These are phyloP conservation scores for Pipistrellus nathusii DNA, from an alignment of 2,797 vertebrate genomes.

Conservation along the genomic window DNA sequence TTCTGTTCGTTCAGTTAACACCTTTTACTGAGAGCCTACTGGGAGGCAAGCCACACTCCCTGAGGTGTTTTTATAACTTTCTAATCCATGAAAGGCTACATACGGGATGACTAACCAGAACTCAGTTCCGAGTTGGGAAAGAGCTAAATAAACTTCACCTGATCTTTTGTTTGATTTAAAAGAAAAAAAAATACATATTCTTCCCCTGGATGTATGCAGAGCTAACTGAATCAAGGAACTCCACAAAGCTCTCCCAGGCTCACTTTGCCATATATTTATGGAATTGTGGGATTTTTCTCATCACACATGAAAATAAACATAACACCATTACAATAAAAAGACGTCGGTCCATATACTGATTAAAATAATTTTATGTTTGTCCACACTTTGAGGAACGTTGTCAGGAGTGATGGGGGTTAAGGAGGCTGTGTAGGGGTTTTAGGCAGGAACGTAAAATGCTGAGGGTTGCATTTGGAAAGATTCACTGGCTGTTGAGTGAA, in stretches of 20 bases:
- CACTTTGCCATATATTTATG: background rate
- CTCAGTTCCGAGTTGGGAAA: background rate
- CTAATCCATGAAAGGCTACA: background rate
- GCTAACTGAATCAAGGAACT: background rate
- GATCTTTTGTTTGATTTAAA: slow-evolving; percentile 18
- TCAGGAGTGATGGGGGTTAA: background rate
- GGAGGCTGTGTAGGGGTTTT: background rate
- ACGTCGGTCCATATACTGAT: background rate
- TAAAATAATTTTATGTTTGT: slow-evolving; percentile 41
- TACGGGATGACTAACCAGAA: background rate
- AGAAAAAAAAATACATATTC: background rate
- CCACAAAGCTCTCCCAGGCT: background rate
- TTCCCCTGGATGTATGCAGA: background rate
- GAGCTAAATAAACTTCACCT: background rate
- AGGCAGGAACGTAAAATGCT: background rate
- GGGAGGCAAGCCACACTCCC: background rate
- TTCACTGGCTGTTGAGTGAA: background rate
- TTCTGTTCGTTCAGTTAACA: background rate
- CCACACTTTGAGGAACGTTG: slow-evolving; percentile 14
- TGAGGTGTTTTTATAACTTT: background rate
- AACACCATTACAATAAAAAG: slow-evolving; percentile 45
- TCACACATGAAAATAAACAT: slow-evolving; percentile 13
- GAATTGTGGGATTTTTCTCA: background rate
- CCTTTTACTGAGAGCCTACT: background rate
- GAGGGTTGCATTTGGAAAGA: background rate